phyloP scores from a whole-genome alignment of 1,140 invertebrate genomes.

The Papilio machaon region DNA sequence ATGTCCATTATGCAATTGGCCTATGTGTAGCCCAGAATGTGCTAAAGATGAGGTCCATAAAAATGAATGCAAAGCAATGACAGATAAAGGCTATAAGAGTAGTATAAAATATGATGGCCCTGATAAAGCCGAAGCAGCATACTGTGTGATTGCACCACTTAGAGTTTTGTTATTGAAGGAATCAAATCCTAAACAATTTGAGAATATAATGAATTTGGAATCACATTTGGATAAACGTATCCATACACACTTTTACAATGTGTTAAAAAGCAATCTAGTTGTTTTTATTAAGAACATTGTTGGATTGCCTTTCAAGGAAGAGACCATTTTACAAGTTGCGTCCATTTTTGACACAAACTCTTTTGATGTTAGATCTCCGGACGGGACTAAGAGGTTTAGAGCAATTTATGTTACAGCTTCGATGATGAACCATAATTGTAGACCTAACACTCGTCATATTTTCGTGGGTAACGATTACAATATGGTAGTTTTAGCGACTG shows the following conservation, averaged over 20 bases:
- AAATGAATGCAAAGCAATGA: conserved; percentile 83
- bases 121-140: conserved; percentile 82
- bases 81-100: conserved; percentile 80
- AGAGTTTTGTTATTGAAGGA: conserved; percentile 84
- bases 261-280: conserved; percentile 83
- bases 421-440: conserved; percentile 86
- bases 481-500: conserved; percentile 83
- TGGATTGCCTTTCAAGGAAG: conserved; percentile 80
- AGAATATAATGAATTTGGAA: conserved; percentile 82
- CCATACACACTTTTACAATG: conserved; percentile 82
- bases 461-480: conserved; percentile 82
- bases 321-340: conserved; percentile 85
- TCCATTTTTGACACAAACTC: conserved; percentile 87
- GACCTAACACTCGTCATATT: conserved; percentile 85
- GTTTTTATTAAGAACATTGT: conserved; percentile 84
- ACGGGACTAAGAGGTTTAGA: conserved; percentile 76
- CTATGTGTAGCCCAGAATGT: conserved; percentile 82
- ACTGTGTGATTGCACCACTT: conserved; percentile 85
- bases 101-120: conserved; percentile 78
- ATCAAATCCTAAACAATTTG: conserved; percentile 81
- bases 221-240: conserved; percentile 84
- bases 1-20: conserved; percentile 85
- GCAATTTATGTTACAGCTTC: conserved; percentile 84
- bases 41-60: conserved; percentile 78
- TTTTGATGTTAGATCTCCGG: conserved; percentile 82